Evolutionary conservation across 1,140 invertebrate species (phyloP).

Genomic region (Dysdera silvatica): DNA sequence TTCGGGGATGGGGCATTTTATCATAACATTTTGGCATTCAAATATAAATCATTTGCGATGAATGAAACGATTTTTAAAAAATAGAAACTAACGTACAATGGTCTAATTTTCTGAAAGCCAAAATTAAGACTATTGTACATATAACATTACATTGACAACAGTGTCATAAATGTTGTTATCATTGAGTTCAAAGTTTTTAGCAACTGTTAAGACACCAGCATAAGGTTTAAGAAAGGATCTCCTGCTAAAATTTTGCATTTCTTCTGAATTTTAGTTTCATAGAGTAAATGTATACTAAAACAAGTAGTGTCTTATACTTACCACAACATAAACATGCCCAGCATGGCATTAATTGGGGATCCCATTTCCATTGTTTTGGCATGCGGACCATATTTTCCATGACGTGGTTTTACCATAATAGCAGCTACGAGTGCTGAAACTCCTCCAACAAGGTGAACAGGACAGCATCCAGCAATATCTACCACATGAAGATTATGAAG

Average conservation of each 20-base stretch:
- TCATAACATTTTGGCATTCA: too few species aligned
- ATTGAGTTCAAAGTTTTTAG: too few species aligned
- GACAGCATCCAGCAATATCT: constrained; percentile 67
- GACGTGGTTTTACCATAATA: constrained; percentile 75
- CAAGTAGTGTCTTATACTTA: constrained; percentile 16
- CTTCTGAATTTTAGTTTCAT: constrained; percentile 9
- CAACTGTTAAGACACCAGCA: too few species aligned
- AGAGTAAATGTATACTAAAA: not conserved
- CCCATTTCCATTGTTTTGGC: constrained; percentile 65
- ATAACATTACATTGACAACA: too few species aligned
- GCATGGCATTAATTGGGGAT: constrained; percentile 78
- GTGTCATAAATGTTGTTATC: too few species aligned
- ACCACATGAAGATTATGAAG: constrained; percentile 68
- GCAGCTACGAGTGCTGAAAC: constrained; percentile 72
- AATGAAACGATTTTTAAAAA: too few species aligned
- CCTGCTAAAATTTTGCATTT: not conserved
- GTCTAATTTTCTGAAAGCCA: too few species aligned
- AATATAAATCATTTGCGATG: too few species aligned
- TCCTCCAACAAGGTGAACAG: constrained; percentile 78
- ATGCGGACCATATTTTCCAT: constrained; percentile 74
- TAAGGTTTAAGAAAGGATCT: not conserved
- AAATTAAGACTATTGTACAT: too few species aligned
- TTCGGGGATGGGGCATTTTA: too few species aligned
- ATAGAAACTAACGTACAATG: too few species aligned
- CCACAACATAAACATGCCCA: constrained; percentile 90